Conservation (phyloP, 1,140 invertebrate genomes). For the Tachypleus tridentatus region DNA sequence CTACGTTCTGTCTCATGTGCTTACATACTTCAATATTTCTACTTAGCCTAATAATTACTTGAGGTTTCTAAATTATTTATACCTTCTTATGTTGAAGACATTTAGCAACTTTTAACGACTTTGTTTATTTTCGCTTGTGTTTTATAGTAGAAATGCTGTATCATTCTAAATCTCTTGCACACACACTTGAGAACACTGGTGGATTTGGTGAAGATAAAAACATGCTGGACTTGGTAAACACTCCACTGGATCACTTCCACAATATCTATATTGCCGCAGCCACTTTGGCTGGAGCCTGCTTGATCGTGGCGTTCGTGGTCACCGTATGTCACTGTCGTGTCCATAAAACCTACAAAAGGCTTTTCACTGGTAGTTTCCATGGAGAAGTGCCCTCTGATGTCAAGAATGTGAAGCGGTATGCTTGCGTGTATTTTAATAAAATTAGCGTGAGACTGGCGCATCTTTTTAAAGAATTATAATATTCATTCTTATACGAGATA, state of each 20-base stretch:
- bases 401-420: too few relatives aligned
- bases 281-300: constrained; percentile 50
- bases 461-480: too few relatives aligned
- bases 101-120: neutral
- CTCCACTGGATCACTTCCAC: constrained; percentile 47
- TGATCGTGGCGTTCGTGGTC: constrained; percentile 54
- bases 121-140: neutral
- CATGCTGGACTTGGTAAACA: neutral
- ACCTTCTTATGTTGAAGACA: too few relatives aligned
- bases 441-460: too few relatives aligned
- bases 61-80: too few relatives aligned
- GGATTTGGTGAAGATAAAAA: neutral
- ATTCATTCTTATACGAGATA: too few relatives aligned
- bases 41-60: too few relatives aligned
- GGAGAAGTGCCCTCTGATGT: too few relatives aligned
- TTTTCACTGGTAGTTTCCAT: too few relatives aligned
- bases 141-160: neutral
- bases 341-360: constrained; percentile 36
- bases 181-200: neutral
- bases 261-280: constrained; percentile 59
- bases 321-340: constrained; percentile 56
- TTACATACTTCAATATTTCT: too few relatives aligned
- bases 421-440: too few relatives aligned
- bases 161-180: neutral
- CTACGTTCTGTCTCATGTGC: too few relatives aligned